These are phyloP conservation scores for Trissolcus japonicus DNA, from an alignment of 2,888 invertebrate genomes.

Conservation along the genomic window DNA sequence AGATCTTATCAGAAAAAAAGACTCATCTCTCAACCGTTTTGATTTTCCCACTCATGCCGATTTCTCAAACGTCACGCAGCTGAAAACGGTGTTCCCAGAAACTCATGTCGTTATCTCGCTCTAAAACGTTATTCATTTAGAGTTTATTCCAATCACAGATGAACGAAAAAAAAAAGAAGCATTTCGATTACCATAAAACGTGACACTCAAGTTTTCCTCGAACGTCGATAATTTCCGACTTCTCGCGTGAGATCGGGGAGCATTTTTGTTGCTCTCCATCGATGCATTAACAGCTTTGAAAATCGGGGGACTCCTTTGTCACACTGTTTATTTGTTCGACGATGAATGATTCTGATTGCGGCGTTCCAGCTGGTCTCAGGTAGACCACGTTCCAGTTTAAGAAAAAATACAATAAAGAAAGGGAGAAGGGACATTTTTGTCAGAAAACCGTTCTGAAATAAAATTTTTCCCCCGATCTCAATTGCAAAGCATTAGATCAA, in stretches of 20 bases:
- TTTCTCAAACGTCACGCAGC: constrained; percentile 21
- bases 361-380: constrained; percentile 33
- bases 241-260: constrained; percentile 15
- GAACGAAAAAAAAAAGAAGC: constrained; percentile 29
- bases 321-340: constrained; percentile 42
- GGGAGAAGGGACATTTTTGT: constrained; percentile 25
- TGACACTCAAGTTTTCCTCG: constrained; percentile 22
- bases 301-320: constrained; percentile 27
- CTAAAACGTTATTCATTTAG: too few relatives aligned
- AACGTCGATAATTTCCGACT: constrained; percentile 17
- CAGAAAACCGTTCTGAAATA: constrained; percentile 1
- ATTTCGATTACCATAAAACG: constrained; percentile 32
- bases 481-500: too few relatives aligned
- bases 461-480: too few relatives aligned
- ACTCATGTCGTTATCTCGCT: too few relatives aligned
- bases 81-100: background rate
- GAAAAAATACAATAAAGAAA: too few relatives aligned
- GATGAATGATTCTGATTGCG: constrained; percentile 44
- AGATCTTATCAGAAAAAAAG: background rate
- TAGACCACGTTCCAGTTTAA: background rate
- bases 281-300: constrained; percentile 47
- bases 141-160: too few relatives aligned
- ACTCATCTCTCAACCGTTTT: background rate
- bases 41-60: background rate
- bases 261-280: constrained; percentile 39